These are phyloP conservation scores for Oryzaephilus surinamensis DNA, from an alignment of 1,140 invertebrate genomes.

Conservation along the genomic window DNA sequence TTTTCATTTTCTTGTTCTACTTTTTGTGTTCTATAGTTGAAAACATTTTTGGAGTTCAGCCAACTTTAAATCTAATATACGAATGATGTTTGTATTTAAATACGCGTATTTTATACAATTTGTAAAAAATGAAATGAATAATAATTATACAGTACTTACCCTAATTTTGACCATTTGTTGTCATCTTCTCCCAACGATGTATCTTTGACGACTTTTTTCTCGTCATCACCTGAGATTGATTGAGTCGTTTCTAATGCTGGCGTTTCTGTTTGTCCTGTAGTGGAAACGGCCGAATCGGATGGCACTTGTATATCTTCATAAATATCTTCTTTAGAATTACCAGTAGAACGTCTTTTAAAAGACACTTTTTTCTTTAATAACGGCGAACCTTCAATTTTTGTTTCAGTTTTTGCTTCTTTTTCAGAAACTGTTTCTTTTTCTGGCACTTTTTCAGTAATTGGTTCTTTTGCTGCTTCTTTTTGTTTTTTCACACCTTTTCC, in stretches of 20 bases:
- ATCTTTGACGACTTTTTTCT: constrained; percentile 25
- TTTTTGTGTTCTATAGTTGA: too few relatives aligned
- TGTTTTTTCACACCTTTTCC: too few relatives aligned
- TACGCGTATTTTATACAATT: too few relatives aligned
- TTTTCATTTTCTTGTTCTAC: too few relatives aligned
- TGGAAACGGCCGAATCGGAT: constrained; percentile 16
- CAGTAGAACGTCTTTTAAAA: constrained; percentile 30
- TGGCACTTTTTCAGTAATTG: too few relatives aligned
- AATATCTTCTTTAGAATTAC: constrained; percentile 16
- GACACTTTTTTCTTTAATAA: constrained; percentile 37
- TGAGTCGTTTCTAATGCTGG: constrained; percentile 8
- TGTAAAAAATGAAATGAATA: too few relatives aligned
- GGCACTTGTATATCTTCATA: constrained; percentile 37
- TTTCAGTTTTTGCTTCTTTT: constrained; percentile 9
- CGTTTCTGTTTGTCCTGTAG: constrained; percentile 9
- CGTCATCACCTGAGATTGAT: constrained; percentile 25
- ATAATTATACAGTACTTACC: constrained; percentile 18
- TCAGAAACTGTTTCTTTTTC: constrained; percentile 2
- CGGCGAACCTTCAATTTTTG: constrained; percentile 28
- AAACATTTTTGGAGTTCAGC: too few relatives aligned
- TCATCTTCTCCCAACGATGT: constrained; percentile 29
- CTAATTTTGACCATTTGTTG: constrained; percentile 32
- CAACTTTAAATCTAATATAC: too few relatives aligned
- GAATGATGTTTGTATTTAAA: too few relatives aligned
- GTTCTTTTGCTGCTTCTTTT: too few relatives aligned